phyloP scores from a whole-genome alignment of 1,140 invertebrate genomes.

The Aphelenchoides besseyi region DNA sequence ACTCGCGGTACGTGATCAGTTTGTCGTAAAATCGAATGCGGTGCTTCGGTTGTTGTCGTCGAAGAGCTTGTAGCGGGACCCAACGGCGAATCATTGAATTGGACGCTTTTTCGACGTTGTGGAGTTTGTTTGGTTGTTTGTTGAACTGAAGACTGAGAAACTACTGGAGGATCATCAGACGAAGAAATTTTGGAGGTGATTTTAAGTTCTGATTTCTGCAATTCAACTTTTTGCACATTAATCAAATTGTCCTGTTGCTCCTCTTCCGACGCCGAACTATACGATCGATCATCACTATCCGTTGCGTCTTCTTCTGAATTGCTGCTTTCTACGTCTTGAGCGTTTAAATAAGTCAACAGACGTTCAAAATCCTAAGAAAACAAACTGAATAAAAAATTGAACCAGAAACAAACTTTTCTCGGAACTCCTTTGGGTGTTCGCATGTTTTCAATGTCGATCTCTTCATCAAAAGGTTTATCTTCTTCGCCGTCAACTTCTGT shows the following conservation, averaged over 20 bases:
- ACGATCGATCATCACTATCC: neutral
- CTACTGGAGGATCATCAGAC: no score
- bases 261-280: neutral
- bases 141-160: neutral
- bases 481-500: no score
- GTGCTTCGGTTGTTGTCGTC: neutral
- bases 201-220: neutral
- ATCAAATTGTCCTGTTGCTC: neutral
- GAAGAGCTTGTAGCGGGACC: neutral
- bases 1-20: slow-evolving; percentile 36
- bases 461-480: no score
- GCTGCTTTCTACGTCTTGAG: slow-evolving; percentile 13
- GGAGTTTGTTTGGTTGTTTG: slow-evolving; percentile 7
- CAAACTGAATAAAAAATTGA: no score
- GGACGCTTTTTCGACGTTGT: slow-evolving; percentile 16
- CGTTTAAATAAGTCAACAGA: slow-evolving; percentile 22
- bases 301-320: neutral
- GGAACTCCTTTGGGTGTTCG: slow-evolving; percentile 16
- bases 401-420: slow-evolving; percentile 22
- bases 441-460: neutral
- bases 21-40: slow-evolving; percentile 36
- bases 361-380: slow-evolving; percentile 31
- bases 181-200: no score
- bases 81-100: slow-evolving; percentile 23
- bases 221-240: slow-evolving; percentile 13